A percentile compares a stretch with the other conserved stretches of the same genome.
Conservation (phyloP, 2,113 vertebrate species). For the Vireo altiloquus region DNA sequence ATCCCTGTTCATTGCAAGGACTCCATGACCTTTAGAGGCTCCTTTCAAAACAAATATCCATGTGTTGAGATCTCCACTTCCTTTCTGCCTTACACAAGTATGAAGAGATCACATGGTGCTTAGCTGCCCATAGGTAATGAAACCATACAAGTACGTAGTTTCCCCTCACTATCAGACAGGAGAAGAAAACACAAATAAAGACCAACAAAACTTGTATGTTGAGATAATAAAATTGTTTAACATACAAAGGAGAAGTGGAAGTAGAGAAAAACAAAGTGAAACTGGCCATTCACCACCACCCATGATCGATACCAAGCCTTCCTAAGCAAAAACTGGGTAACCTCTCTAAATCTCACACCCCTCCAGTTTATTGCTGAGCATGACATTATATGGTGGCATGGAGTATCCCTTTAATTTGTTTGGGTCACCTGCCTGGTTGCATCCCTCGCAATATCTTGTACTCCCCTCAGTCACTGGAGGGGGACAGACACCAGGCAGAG, state of each 20-base stretch:
- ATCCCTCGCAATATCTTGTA: accelerated
- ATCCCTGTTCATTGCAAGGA: neutral
- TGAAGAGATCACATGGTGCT: neutral
- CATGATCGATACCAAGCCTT: accelerated
- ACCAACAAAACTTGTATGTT: neutral
- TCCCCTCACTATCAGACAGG: accelerated
- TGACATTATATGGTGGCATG: neutral
- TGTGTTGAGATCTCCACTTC: neutral
- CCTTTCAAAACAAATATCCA: neutral
- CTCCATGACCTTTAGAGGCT: neutral
- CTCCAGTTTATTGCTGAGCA: neutral
- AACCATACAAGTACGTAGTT: accelerated
- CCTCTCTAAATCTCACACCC: neutral
- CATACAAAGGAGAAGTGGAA: neutral
- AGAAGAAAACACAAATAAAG: neutral
- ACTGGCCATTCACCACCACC: neutral
- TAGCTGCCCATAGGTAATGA: neutral
- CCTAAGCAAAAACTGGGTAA: neutral
- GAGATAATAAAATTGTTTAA: neutral
- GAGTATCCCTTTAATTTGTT: neutral
- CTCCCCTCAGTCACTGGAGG: accelerated
- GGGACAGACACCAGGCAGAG: neutral
- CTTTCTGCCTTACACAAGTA: neutral
- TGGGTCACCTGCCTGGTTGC: neutral
- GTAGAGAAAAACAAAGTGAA: neutral